Evolutionary conservation across 2,797 vertebrate genomes (phyloP).

Genomic region (Tiaroga cobitis): DNA sequence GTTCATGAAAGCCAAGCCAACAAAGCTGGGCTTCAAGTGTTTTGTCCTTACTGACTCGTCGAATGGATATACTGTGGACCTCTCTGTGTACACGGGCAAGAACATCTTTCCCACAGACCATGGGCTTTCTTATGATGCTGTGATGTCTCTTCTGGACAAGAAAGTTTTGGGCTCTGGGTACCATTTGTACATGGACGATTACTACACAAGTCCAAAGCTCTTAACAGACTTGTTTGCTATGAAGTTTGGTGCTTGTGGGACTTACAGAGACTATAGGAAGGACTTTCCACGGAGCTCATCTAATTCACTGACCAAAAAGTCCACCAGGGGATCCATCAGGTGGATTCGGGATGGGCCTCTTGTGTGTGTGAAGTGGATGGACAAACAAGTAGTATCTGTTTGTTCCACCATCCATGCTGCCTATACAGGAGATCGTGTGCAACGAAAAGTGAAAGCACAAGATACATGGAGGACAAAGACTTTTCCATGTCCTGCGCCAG

Average conservation of each 20-base stretch:
- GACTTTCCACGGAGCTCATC: not conserved
- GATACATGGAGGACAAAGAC: not conserved
- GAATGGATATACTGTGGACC: conserved; percentile 5
- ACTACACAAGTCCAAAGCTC: too few species aligned
- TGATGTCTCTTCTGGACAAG: too few species aligned
- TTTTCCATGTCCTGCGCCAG: conserved; percentile 45
- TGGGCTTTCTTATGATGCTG: too few species aligned
- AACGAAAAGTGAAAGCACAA: not conserved
- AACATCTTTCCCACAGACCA: too few species aligned
- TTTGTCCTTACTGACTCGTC: conserved; percentile 40
- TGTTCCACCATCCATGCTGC: too few species aligned
- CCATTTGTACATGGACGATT: too few species aligned
- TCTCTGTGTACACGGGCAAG: too few species aligned
- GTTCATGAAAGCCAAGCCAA: not conserved
- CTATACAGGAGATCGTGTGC: not conserved
- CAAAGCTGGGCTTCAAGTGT: conserved; percentile 40
- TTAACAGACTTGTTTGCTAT: conserved; percentile 13
- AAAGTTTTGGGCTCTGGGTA: too few species aligned
- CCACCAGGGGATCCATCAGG: too few species aligned
- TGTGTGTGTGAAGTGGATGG: too few species aligned
- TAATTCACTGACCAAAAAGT: not conserved
- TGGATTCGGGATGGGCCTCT: too few species aligned
- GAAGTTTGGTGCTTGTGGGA: conserved; percentile 49
- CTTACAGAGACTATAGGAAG: conserved; percentile 46
- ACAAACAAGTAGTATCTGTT: too few species aligned